phyloP scores from a whole-genome alignment of 2,888 invertebrate species.

The Hemaris fuciformis region DNA sequence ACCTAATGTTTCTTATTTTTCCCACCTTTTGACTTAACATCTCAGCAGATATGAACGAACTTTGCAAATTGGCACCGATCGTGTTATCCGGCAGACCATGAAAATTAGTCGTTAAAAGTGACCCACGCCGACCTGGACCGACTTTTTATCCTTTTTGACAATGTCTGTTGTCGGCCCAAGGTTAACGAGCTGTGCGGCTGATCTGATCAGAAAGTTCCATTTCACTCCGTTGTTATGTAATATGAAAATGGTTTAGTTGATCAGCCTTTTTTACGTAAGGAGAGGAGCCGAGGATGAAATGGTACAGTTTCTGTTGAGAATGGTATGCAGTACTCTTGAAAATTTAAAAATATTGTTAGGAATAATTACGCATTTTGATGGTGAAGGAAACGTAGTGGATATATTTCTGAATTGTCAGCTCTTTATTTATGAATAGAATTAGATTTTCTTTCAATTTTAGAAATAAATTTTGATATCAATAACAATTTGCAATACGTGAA shows the following conservation, averaged over 20 bases:
- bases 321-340: no score
- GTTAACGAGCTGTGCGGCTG: background rate
- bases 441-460: no score
- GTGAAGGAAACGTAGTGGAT: no score
- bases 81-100: conserved; percentile 2
- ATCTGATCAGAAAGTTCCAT: conserved; percentile 1
- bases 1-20: no score
- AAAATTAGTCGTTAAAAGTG: conserved; percentile 7
- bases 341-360: no score
- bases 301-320: no score
- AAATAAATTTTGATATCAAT: no score
- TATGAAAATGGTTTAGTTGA: background rate
- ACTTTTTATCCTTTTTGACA: conserved; percentile 10
- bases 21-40: no score
- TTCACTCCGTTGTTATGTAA: background rate
- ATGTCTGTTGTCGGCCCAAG: background rate
- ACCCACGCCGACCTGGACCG: background rate
- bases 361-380: background rate
- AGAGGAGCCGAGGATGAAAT: background rate
- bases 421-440: no score
- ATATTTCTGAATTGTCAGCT: no score
- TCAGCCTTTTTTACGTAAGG: background rate
- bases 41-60: background rate
- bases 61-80: conserved; percentile 1
- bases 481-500: no score